phyloP scores from a whole-genome alignment of 2,888 invertebrate species.

The Leptothorax acervorum region DNA sequence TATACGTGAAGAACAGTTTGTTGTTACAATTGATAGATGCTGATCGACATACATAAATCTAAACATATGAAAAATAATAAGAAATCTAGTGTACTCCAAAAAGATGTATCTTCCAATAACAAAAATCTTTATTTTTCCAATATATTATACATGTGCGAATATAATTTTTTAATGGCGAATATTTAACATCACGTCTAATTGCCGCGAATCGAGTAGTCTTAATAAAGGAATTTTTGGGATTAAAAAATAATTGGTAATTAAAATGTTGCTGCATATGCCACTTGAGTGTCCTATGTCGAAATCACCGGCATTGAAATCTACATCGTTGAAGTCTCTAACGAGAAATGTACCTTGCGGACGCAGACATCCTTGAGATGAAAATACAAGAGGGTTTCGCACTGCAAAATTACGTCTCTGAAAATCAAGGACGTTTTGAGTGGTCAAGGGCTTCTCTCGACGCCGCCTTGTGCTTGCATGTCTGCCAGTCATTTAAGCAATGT shows the following conservation, averaged over 20 bases:
- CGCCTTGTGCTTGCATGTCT: neutral
- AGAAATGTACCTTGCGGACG: conserved; percentile 2
- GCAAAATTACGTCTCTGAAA: conserved; percentile 44
- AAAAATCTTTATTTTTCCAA: neutral
- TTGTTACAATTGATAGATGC: neutral
- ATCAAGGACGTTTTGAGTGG: conserved; percentile 42
- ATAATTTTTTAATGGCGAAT: neutral
- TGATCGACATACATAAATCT: neutral
- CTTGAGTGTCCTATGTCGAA: neutral
- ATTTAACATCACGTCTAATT: neutral
- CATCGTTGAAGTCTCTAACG: neutral
- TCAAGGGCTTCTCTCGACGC: conserved; percentile 48
- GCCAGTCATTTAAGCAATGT: conserved; percentile 22
- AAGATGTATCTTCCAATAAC: neutral
- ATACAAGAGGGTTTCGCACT: conserved; percentile 51
- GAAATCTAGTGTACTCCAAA: neutral
- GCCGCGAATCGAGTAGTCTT: neutral
- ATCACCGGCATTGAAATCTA: conserved; percentile 12
- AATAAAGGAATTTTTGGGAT: neutral
- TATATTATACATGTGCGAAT: neutral
- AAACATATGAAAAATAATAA: neutral
- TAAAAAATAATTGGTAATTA: neutral
- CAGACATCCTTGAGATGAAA: conserved; percentile 54
- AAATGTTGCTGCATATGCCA: neutral
- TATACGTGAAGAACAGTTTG: neutral